Evolutionary conservation across 2,888 invertebrate genomes (phyloP).

Genomic region (Periphyllus acericola): DNA sequence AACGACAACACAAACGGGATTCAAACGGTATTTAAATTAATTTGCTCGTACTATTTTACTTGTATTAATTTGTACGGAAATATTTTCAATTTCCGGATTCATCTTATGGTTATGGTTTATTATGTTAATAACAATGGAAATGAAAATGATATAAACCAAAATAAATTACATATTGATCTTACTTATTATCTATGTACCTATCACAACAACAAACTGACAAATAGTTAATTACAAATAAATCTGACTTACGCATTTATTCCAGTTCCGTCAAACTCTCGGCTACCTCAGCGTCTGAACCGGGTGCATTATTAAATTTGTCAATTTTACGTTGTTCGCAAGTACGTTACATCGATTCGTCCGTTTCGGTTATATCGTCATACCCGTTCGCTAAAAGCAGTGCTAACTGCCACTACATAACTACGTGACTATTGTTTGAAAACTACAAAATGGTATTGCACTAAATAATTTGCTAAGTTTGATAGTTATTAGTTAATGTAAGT

Average conservation of each 20-base stretch:
- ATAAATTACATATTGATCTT: conserved; percentile 1
- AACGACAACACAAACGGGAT: neutral
- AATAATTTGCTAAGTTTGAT: no score
- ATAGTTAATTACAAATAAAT: neutral
- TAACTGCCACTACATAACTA: no score
- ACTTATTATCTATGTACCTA: neutral
- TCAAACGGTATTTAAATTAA: no score
- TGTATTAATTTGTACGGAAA: neutral
- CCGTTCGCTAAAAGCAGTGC: no score
- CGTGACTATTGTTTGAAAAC: no score
- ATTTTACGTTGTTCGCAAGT: no score
- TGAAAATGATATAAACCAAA: conserved; percentile 1
- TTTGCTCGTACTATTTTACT: neutral
- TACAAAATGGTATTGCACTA: no score
- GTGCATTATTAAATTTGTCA: no score
- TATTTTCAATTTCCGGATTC: neutral
- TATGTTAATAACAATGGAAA: neutral
- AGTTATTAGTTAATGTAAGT: no score
- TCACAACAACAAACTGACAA: neutral
- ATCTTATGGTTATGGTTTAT: conserved; percentile 8
- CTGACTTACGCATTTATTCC: neutral
- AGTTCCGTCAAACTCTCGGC: neutral
- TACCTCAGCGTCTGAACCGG: no score
- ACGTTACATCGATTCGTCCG: no score
- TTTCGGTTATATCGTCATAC: no score